A percentile compares a stretch with the other conserved stretches of the same genome.
These are phyloP conservation scores for Rousettus leschenaultii DNA, from an alignment of 2,113 vertebrate genomes.

Conservation along the genomic window DNA sequence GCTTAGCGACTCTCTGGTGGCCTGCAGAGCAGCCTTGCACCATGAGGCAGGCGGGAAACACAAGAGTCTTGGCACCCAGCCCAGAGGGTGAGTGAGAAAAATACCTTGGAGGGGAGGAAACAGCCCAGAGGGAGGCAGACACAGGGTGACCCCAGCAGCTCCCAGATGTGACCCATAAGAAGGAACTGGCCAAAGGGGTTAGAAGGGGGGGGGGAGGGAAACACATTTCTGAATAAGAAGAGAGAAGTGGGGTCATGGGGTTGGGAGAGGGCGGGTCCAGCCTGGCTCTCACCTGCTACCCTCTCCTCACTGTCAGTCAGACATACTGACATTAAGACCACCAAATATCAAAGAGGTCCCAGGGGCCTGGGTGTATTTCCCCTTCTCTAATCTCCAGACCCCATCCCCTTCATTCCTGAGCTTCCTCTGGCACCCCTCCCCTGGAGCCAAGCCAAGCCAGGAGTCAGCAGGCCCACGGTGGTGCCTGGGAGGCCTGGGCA, in stretches of 20 bases:
- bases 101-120: constrained; percentile 41
- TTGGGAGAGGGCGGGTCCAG: too few species aligned
- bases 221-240: background rate
- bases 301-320: background rate
- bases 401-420: background rate
- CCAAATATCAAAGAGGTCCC: background rate
- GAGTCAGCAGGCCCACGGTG: constrained; percentile 29
- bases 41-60: constrained; percentile 60
- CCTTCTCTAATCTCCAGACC: background rate
- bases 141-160: background rate
- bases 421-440: constrained; percentile 28
- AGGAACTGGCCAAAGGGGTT: background rate
- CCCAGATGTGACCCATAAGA: constrained; percentile 38
- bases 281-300: background rate
- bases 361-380: background rate
- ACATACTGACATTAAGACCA: background rate
- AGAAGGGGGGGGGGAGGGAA: background rate
- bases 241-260: background rate
- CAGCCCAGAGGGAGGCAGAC: background rate
- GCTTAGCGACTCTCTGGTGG: constrained; percentile 55
- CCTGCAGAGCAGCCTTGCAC: constrained; percentile 37
- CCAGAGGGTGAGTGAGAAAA: constrained; percentile 55
- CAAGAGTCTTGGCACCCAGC: constrained; percentile 64
- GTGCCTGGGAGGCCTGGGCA: constrained; percentile 40
- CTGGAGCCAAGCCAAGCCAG: background rate